Conservation (phyloP, 1,140 invertebrate species). For the Drosophila ambigua region DNA sequence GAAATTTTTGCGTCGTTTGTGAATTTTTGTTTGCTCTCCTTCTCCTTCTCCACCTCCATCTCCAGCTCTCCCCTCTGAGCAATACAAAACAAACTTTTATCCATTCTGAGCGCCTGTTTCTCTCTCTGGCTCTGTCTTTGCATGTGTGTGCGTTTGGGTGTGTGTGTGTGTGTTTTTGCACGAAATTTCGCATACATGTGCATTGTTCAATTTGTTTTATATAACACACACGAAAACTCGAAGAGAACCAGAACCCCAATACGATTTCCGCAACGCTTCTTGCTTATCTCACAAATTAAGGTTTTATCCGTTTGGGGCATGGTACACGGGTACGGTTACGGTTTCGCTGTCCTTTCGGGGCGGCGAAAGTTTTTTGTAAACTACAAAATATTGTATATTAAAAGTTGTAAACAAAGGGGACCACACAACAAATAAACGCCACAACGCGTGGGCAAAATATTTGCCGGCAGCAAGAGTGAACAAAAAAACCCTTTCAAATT, state of each 20-base stretch:
- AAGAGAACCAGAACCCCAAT: conserved; percentile 55
- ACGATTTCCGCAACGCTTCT: conserved; percentile 65
- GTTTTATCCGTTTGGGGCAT: conserved; percentile 12
- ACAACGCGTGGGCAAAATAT: conserved; percentile 44
- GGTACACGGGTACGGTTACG: too few species aligned
- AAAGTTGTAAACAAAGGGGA: conserved; percentile 56
- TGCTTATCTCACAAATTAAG: conserved; percentile 64
- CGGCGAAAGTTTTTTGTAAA: conserved; percentile 10
- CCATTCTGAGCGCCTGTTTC: conserved; percentile 44
- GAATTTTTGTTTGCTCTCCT: conserved; percentile 55
- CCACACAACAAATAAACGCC: conserved; percentile 50
- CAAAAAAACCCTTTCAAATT: conserved; percentile 29
- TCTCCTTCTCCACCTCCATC: conserved; percentile 7
- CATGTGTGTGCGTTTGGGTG: conserved; percentile 4
- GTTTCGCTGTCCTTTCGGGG: too few species aligned
- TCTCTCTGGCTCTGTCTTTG: conserved; percentile 8
- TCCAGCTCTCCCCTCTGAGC: neutral
- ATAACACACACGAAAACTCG: conserved; percentile 48
- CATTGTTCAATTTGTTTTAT: conserved; percentile 69
- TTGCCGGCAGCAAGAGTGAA: conserved; percentile 18
- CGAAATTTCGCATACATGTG: conserved; percentile 29
- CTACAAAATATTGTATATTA: conserved; percentile 33
- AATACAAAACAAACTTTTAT: conserved; percentile 46
- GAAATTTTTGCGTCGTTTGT: conserved; percentile 75
- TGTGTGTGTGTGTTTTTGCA: conserved; percentile 30